Evolutionary conservation across 1,140 invertebrate species (phyloP).

Genomic region (Drosophila nannoptera): DNA sequence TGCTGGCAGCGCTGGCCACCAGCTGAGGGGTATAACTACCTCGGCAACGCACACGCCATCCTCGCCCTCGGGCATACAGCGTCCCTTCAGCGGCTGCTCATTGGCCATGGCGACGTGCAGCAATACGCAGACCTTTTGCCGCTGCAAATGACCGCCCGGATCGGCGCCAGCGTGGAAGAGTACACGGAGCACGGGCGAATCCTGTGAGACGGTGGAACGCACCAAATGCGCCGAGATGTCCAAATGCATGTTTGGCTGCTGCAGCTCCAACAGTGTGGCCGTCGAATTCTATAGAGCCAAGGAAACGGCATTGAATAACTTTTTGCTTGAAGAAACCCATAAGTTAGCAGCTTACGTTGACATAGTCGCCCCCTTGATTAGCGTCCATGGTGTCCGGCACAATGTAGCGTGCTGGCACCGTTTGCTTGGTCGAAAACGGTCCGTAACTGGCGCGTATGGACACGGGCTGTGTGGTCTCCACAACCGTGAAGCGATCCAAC

Average conservation of each 20-base stretch:
- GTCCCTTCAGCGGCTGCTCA: conserved; percentile 84
- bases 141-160: conserved; percentile 81
- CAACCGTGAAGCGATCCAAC: conserved; percentile 90
- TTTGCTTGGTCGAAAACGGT: conserved; percentile 95
- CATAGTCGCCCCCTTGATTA: conserved; percentile 64
- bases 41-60: conserved; percentile 94
- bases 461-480: conserved; percentile 91
- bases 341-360: conserved; percentile 63
- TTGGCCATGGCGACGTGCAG: conserved; percentile 85
- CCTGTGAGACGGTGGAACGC: conserved; percentile 88
- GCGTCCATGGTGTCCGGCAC: conserved; percentile 88
- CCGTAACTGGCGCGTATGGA: conserved; percentile 93
- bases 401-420: conserved; percentile 92
- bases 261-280: conserved; percentile 81
- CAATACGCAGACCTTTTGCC: conserved; percentile 85
- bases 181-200: conserved; percentile 91
- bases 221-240: conserved; percentile 96
- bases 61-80: conserved; percentile 92
- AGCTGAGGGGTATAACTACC: conserved; percentile 87
- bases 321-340: not conserved
- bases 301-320: not conserved
- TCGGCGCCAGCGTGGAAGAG: conserved; percentile 93
- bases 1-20: conserved; percentile 89
- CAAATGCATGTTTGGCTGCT: conserved; percentile 86
- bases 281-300: conserved; percentile 64